Evolutionary conservation across 2,797 vertebrate genomes (phyloP).

Genomic region (Natrix natrix): DNA sequence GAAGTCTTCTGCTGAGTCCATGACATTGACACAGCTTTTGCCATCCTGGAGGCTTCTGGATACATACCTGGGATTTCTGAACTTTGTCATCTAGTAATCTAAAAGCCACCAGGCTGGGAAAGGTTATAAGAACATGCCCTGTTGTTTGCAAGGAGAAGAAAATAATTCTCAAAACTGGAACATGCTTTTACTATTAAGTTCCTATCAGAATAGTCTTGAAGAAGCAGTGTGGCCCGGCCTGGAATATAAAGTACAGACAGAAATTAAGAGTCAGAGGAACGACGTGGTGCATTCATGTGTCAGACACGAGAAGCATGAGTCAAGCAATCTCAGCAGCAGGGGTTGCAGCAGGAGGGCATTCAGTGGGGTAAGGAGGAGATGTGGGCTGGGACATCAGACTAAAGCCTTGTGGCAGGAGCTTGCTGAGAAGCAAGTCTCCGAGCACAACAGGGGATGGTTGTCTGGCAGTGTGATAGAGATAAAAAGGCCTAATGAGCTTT

Average conservation of each 20-base stretch:
- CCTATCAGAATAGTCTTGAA: neutral
- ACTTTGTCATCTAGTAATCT: neutral
- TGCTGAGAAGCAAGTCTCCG: neutral
- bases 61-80: neutral
- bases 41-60: neutral
- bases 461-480: neutral
- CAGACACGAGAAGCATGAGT: neutral
- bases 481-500: neutral
- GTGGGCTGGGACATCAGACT: neutral
- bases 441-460: neutral
- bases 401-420: neutral
- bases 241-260: neutral
- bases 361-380: neutral
- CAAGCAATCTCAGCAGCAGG: neutral
- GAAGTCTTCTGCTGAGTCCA: neutral
- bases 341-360: neutral
- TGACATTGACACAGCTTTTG: neutral
- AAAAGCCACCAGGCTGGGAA: neutral
- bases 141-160: neutral
- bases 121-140: neutral
- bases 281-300: neutral
- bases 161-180: accelerated
- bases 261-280: neutral
- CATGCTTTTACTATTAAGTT: neutral
- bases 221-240: neutral